Conservation (phyloP, 2,888 invertebrate species). For the Cataglyphis rosenhaueri region DNA sequence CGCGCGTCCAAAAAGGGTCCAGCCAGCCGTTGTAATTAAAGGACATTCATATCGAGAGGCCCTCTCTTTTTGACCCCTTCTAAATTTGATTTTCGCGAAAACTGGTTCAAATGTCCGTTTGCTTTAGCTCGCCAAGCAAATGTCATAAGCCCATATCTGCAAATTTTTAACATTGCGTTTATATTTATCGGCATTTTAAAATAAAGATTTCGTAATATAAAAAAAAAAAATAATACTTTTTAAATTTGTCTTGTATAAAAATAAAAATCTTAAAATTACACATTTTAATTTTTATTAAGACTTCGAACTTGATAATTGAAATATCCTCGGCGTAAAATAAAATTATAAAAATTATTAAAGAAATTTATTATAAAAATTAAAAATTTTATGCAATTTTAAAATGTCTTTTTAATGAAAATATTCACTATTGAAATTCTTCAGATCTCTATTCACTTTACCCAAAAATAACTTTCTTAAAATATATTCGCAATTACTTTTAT, state of each 20-base stretch:
- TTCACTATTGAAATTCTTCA: background rate
- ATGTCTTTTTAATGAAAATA: background rate
- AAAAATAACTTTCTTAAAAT: background rate
- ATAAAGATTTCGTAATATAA: background rate
- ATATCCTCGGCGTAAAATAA: background rate
- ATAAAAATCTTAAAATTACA: background rate
- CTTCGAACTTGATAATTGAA: background rate
- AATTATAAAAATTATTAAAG: background rate
- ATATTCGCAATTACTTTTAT: background rate
- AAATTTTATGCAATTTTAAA: background rate
- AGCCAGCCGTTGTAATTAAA: constrained; percentile 73
- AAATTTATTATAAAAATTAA: background rate
- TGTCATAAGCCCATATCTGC: constrained; percentile 32
- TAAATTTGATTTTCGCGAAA: constrained; percentile 59
- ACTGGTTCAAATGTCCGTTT: constrained; percentile 63
- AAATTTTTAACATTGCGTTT: background rate
- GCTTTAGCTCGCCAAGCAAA: constrained; percentile 26
- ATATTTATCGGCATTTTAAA: background rate
- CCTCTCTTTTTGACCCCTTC: constrained; percentile 55
- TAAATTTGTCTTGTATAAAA: background rate
- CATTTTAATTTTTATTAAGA: background rate
- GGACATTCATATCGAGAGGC: constrained; percentile 71
- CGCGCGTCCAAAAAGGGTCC: constrained; percentile 55
- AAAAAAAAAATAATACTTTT: background rate
- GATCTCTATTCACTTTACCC: background rate